A percentile compares a stretch with the other conserved stretches of the same genome.
phyloP scores from a whole-genome alignment of 2,113 vertebrate species.

The Plecturocebus donacophilus region DNA sequence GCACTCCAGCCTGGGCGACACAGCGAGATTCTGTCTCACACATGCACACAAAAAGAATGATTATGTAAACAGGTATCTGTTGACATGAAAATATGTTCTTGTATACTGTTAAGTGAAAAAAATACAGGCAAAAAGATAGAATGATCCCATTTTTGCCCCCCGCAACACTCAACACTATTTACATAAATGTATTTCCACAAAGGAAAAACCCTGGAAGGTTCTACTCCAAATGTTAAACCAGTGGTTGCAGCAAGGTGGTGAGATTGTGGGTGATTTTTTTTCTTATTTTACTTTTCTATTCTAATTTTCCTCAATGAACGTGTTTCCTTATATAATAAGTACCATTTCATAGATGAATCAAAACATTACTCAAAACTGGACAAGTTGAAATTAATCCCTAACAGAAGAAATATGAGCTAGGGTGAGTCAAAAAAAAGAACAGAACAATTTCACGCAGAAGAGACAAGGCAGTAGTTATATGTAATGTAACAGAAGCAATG shows the following conservation, averaged over 20 bases:
- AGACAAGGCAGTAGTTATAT: neutral
- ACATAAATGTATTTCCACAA: conserved; percentile 28
- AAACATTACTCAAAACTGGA: conserved; percentile 48
- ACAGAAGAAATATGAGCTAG: neutral
- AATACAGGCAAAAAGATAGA: neutral
- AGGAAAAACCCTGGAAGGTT: conserved; percentile 3
- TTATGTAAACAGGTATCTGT: neutral
- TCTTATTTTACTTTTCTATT: conserved; percentile 27
- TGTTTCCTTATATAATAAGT: conserved; percentile 28
- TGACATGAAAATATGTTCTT: neutral
- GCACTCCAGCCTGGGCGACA: too few species aligned
- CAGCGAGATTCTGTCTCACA: too few species aligned
- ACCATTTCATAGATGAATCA: neutral
- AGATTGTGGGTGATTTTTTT: neutral
- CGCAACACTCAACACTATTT: neutral
- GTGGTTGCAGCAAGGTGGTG: neutral
- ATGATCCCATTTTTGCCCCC: neutral
- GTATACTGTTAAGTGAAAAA: neutral
- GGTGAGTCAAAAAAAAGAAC: neutral
- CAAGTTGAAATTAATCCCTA: conserved; percentile 19
- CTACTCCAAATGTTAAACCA: conserved; percentile 5
- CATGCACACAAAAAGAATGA: neutral
- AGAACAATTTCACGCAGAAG: neutral
- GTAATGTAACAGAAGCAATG: neutral
- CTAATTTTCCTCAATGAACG: conserved; percentile 2